A percentile compares a stretch with the other conserved stretches of the same genome.
Conservation (phyloP, 2,113 vertebrate species). For the Puffinus mauretanicus region DNA sequence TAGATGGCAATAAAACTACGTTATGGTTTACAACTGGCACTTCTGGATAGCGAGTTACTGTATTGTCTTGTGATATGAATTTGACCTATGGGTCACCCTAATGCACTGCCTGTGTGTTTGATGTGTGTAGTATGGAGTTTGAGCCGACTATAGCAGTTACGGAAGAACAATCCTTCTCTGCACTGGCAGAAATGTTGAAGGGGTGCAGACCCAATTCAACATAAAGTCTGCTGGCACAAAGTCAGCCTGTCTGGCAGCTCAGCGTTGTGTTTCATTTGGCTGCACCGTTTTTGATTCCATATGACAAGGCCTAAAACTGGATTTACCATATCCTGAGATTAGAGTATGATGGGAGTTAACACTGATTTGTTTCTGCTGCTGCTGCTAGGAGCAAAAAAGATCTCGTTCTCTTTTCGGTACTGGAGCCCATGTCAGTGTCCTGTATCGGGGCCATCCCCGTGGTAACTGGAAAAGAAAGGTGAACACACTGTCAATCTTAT, state of each 20-base stretch:
- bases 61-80: neutral
- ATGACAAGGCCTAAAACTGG: neutral
- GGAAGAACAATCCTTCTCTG: neutral
- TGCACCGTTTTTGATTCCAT: neutral
- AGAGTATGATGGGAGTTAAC: neutral
- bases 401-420: neutral
- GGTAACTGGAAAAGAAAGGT: neutral
- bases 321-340: neutral
- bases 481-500: neutral
- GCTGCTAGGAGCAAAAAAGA: neutral
- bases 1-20: neutral
- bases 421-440: neutral
- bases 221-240: neutral
- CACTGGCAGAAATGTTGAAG: neutral
- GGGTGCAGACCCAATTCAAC: neutral
- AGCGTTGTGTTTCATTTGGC: neutral
- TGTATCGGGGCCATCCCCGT: neutral
- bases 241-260: neutral
- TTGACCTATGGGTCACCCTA: neutral
- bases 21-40: neutral
- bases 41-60: neutral
- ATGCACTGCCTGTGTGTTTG: neutral
- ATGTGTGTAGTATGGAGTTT: accelerated
- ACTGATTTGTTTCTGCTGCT: neutral
- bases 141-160: neutral